phyloP scores from a whole-genome alignment of 2,113 vertebrate genomes.

The Excalfactoria chinensis region DNA sequence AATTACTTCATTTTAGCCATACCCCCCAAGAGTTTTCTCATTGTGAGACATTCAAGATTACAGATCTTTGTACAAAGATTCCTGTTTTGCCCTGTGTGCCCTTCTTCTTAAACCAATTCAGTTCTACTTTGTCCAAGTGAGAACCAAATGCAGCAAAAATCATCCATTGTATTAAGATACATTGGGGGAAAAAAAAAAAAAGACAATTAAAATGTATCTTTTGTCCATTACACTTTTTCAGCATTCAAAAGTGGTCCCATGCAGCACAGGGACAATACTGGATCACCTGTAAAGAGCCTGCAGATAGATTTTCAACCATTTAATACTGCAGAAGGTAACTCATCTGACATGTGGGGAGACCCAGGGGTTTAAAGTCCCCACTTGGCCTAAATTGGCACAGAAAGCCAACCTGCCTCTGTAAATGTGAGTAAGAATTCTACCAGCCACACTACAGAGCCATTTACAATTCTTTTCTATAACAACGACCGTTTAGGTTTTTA shows the following conservation, averaged over 20 bases:
- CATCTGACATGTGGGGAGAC: not conserved
- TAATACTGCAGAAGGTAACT: not conserved
- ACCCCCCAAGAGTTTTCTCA: not conserved
- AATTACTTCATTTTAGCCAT: not conserved
- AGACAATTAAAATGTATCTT: not conserved
- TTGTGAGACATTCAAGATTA: not conserved
- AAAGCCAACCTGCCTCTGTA: not conserved
- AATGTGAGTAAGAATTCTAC: not conserved
- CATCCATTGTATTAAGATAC: not conserved
- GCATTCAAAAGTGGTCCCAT: not conserved
- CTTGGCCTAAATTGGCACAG: not conserved
- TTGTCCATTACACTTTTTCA: not conserved
- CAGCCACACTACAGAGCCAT: not conserved
- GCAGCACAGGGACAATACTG: not conserved
- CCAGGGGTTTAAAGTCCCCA: not conserved
- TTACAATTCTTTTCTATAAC: not conserved
- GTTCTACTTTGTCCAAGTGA: rapidly evolving
- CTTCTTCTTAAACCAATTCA: not conserved
- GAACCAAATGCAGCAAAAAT: not conserved
- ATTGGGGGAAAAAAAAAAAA: not conserved
- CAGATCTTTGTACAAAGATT: not conserved
- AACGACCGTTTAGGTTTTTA: not conserved
- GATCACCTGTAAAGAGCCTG: not conserved
- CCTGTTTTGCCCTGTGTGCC: not conserved
- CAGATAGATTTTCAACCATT: not conserved